Conservation (phyloP, 2,113 vertebrate species). For the Cyanoramphus novaezelandiae region DNA sequence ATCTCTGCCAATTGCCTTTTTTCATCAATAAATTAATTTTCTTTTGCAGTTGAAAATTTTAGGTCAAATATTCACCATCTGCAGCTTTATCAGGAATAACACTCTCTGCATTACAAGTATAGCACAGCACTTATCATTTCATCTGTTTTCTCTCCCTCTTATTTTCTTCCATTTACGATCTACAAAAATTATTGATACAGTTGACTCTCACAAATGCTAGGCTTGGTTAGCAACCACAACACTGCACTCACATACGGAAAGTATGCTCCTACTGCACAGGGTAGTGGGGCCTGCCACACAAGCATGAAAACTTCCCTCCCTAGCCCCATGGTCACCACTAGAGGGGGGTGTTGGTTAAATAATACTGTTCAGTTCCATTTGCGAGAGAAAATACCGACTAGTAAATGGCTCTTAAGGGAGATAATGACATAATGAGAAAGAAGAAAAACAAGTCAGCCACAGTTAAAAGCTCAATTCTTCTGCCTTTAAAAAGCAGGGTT, state of each 20-base stretch:
- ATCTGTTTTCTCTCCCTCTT: neutral
- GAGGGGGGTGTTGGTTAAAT: slow-evolving; percentile 26
- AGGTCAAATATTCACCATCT: neutral
- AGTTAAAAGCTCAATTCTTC: neutral
- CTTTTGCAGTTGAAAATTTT: neutral
- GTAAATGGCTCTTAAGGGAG: neutral
- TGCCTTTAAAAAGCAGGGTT: neutral
- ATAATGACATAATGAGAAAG: neutral
- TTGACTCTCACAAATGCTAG: neutral
- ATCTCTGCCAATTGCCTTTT: neutral
- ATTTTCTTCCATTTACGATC: neutral
- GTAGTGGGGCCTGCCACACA: accelerated
- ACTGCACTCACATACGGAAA: neutral
- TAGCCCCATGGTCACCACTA: neutral
- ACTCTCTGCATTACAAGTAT: neutral
- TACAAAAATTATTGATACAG: neutral
- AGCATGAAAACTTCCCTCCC: no score
- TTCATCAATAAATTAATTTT: neutral
- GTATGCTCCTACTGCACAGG: neutral
- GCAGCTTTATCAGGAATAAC: neutral
- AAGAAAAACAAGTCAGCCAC: neutral
- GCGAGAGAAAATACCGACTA: neutral
- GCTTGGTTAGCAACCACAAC: neutral
- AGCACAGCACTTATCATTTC: neutral
- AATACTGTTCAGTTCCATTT: neutral